Conservation (phyloP, 2,888 invertebrate genomes). For the Dysmachus trigonus region DNA sequence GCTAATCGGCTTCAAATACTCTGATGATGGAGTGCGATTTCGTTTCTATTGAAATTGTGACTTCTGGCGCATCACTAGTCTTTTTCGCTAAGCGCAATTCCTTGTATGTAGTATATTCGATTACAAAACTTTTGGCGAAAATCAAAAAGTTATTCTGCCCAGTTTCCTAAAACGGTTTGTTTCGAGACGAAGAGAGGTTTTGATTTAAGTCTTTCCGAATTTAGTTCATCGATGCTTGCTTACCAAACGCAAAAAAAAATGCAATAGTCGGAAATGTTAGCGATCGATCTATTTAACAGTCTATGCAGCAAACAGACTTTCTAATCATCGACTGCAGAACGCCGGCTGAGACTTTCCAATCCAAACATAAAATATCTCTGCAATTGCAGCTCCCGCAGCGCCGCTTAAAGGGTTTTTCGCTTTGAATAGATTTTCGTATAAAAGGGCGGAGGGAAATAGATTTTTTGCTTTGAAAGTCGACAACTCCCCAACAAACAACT, state of each 20-base stretch:
- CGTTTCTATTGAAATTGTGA: background rate
- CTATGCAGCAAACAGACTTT: background rate
- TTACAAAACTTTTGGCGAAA: background rate
- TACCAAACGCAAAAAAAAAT: background rate
- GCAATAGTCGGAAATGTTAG: background rate
- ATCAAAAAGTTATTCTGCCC: background rate
- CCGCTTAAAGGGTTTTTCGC: background rate
- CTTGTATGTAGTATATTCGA: background rate
- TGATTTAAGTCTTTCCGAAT: background rate
- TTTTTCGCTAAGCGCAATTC: background rate
- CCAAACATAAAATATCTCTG: background rate
- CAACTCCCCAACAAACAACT: constrained; percentile 25
- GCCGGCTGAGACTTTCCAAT: background rate
- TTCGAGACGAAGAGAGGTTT: background rate
- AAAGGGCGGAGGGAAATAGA: background rate
- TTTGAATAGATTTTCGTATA: background rate
- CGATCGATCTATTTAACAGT: background rate
- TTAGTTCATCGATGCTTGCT: background rate
- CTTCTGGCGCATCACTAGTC: background rate
- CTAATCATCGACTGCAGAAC: background rate
- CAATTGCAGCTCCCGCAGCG: background rate
- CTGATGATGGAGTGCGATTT: constrained; percentile 20
- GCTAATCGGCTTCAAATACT: constrained; percentile 21
- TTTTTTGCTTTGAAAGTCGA: constrained; percentile 18
- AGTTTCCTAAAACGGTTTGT: background rate